Base-by-base conservation (phyloP, 1,140 invertebrate species). In the Drosophila pandora region DNA sequence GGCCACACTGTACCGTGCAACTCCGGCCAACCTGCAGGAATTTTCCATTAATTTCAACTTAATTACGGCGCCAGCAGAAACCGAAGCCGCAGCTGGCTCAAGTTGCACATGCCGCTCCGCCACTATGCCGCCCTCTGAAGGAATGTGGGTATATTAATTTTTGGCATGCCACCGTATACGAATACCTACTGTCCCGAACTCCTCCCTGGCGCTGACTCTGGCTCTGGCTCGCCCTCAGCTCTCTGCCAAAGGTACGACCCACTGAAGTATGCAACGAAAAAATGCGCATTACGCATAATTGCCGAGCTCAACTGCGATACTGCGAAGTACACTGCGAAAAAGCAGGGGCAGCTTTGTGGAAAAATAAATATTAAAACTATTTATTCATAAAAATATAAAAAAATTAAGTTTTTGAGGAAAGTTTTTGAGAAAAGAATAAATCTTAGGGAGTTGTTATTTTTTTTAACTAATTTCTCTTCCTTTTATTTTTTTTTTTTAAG, bases 281-380 rank as follows among this genome's bases (percentile, higher is more conserved):
- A 83, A 82, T 82, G 79, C 75, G 79, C 71, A 80, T 83, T 76
- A 69, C 79, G 79, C 74, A 82, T 83, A 83, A 78, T 82, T 75
- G 79, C 57, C 34, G 48, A 53, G 73, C 72, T 39, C 34, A 54
- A 28, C 22, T 13, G 10, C 45, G 55, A 64, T 32, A 13, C 47
- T 47, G 21, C 6, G 12, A 12, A 25, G 22, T n/a, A 45, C 12
- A 59, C 34, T 22, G 6, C 9, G 2, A 43, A 47, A 58, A 32
- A 7, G 9, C 9, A 7, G 6, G 2, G 0, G 12, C 0, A 23
- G 7, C 12, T 43, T 43, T 43, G 39, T 43, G 4, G n/a, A 6
- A 43, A 43, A 4, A 3, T 25, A 25, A 17, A 17, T 17, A 17
- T 17, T 17, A 17, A 17, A 17, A 17, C 17, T 17, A 17, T 17